Percentiles rank a stretch among this genome's conserved stretches.
Conservation (phyloP, 2,113 vertebrate species). For the Eublepharis macularius region DNA sequence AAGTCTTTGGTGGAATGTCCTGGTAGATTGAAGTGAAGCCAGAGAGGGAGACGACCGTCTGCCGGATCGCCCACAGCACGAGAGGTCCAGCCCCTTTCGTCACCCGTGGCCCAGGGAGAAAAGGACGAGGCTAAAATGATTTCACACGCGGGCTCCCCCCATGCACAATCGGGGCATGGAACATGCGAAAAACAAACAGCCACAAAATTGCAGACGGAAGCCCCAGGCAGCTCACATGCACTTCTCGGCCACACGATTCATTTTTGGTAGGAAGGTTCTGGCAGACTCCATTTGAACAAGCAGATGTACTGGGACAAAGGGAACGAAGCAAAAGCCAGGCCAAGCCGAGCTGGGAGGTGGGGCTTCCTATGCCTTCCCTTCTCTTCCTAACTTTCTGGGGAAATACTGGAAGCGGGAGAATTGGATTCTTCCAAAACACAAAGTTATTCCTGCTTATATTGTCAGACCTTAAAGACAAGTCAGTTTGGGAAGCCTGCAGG, state of each 20-base stretch:
- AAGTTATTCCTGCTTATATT: not conserved
- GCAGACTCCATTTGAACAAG: not conserved
- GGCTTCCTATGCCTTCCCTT: no score
- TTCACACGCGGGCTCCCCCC: not conserved
- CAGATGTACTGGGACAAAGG: not conserved
- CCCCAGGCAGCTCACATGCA: not conserved
- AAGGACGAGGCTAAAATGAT: not conserved
- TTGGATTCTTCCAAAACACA: no score
- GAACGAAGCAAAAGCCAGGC: not conserved
- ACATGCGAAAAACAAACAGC: not conserved
- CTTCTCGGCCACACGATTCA: not conserved
- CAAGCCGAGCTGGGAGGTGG: not conserved
- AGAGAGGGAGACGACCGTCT: no score
- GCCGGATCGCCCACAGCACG: no score
- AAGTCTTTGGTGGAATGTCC: no score
- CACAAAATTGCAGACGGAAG: not conserved
- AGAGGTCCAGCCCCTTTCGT: not conserved
- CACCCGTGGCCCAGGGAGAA: not conserved
- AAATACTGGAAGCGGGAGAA: no score
- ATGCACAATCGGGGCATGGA: no score
- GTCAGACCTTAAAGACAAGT: not conserved
- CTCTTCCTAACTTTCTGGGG: no score
- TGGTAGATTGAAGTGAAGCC: no score
- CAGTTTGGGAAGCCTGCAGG: not conserved
- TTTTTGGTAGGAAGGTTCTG: not conserved